phyloP scores from a whole-genome alignment of 2,888 invertebrate genomes.

The Parnassius smintheus region DNA sequence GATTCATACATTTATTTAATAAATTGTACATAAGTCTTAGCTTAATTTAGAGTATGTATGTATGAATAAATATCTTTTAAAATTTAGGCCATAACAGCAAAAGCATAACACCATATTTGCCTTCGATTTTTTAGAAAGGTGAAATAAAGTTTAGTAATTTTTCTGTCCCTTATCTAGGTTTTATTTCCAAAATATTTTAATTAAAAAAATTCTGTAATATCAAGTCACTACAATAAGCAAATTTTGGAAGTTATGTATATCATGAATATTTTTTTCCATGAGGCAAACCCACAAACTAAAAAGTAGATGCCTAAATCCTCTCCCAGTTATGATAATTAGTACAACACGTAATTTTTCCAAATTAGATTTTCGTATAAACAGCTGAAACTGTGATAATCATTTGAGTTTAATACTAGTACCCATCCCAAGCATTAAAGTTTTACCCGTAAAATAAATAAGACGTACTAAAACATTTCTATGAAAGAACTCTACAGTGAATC shows the following conservation, averaged over 20 bases:
- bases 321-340: slow-evolving; percentile 2
- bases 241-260: too few species aligned
- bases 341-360: slow-evolving; percentile 1
- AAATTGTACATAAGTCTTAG: slow-evolving; percentile 35
- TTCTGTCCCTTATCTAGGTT: slow-evolving; percentile 20
- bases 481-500: slow-evolving; percentile 27
- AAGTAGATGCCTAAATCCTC: slow-evolving; percentile 1
- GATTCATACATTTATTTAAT: slow-evolving; percentile 27
- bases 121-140: slow-evolving; percentile 13
- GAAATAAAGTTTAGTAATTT: slow-evolving; percentile 9
- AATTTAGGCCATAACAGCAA: slow-evolving; percentile 7
- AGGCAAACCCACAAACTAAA: slow-evolving; percentile 6
- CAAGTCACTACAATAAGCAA: too few species aligned
- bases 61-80: slow-evolving; percentile 7
- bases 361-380: slow-evolving; percentile 26
- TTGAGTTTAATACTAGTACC: slow-evolving; percentile 25
- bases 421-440: slow-evolving; percentile 17
- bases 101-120: slow-evolving; percentile 13
- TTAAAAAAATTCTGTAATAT: too few species aligned
- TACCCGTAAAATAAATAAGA: slow-evolving; percentile 21
- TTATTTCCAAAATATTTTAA: background rate
- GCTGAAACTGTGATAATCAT: slow-evolving; percentile 36
- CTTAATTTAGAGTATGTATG: slow-evolving; percentile 32
- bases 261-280: background rate
- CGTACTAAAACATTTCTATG: slow-evolving; percentile 16